Percentiles rank a stretch among this genome's conserved stretches.
Conservation (phyloP, 37 sponge, comb jelly and placozoan species). For the Mnemiopsis leidyi region DNA sequence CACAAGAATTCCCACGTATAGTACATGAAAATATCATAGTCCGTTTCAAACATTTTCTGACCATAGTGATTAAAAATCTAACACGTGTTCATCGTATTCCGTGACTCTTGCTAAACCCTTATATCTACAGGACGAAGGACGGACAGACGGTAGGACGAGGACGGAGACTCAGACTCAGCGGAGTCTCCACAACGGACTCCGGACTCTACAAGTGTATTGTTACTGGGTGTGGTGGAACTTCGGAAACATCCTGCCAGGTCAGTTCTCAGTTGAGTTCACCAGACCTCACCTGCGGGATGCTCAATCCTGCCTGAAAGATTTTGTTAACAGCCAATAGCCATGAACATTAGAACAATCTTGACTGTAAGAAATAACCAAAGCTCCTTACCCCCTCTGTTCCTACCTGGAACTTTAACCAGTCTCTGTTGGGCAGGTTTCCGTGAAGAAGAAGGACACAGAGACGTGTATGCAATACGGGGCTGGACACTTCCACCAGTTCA, state of each 20-base stretch:
- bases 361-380: too few relatives aligned
- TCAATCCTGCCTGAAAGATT: too few relatives aligned
- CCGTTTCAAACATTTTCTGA: too few relatives aligned
- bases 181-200: neutral
- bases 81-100: too few relatives aligned
- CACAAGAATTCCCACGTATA: too few relatives aligned
- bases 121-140: constrained; percentile 39
- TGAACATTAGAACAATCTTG: too few relatives aligned
- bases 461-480: constrained; percentile 61
- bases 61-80: too few relatives aligned
- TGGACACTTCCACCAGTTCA: constrained; percentile 63
- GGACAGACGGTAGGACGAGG: constrained; percentile 16
- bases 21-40: too few relatives aligned
- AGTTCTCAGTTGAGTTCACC: too few relatives aligned
- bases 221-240: constrained; percentile 23
- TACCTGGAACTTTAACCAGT: neutral
- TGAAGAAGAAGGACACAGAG: constrained; percentile 9
- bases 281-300: too few relatives aligned
- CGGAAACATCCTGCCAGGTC: constrained; percentile 13
- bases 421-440: neutral
- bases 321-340: too few relatives aligned
- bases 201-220: constrained; percentile 15
- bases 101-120: too few relatives aligned
- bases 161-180: neutral
- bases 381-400: neutral